Evolutionary conservation across 2,797 vertebrate species (phyloP), one percentile per base, ranked within the genome.

Genomic region (Bradypodion ventrale): DNA sequence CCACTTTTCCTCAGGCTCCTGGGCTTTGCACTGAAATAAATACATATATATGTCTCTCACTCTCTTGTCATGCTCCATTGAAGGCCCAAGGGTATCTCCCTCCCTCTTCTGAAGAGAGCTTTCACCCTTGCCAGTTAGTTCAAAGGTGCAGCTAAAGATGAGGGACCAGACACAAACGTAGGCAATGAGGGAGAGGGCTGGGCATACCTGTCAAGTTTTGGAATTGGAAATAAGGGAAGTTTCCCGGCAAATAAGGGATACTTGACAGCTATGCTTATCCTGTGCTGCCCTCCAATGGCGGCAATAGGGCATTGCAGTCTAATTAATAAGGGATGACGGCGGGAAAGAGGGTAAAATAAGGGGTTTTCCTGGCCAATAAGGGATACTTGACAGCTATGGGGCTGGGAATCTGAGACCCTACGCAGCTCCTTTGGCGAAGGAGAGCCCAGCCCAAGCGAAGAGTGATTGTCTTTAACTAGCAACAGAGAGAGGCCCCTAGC

Each of bases 21-120:
- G 70, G 62, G 62, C 77, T 60, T 85, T 85, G 83, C 83, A 75
- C 83, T 85, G 83, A 85, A 85, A 74, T 52, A 62, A 40, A 80
- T 69, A 68, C 25, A 69, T 46, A 52, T 7, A 15, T 60, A 59
- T 69, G 46, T 78, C 32, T 82, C 42, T n/a, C n/a, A n/a, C n/a
- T n/a, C n/a, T n/a, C n/a, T 75, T 32, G 60, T 40, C 59, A 44
- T 32, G 4, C 60, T 66, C 62, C 60, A 29, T 76, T 1, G 42
- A 63, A 79, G 69, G 83, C 76, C 60, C 44, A 70, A 59, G 70
- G 60, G n/a, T 70, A 23, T 56, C 68, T 9, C 56, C 82, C 23
- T 32, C 9, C n/a, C n/a, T n/a, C n/a, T n/a, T n/a, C 35, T 66
- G 23, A 73, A 84, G 52, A 56, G 15, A 35, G 40, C 70, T 69